Evolutionary conservation across 2,797 vertebrate genomes (phyloP), one percentile per base, ranked within the genome.

Genomic region (Peromyscus aztecus): DNA sequence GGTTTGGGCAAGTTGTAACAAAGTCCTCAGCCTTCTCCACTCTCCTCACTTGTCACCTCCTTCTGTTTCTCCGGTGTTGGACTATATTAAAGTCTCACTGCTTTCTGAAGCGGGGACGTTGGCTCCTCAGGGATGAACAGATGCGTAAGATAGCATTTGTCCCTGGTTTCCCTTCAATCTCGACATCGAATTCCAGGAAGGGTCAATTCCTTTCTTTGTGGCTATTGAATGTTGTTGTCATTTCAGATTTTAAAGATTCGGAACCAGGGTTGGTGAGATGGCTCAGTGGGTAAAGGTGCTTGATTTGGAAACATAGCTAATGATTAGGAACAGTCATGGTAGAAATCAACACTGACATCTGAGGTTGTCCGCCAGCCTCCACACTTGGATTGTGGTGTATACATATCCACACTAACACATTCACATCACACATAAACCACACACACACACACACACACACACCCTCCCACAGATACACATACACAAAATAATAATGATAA

Each of bases 171-270:
- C 6, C 10, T 21, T 24, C 14, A 34, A 8, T 27, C 65, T 90
- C 59, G 34, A 11, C 43, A 49, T 77, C 65, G 65, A 96, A 93
- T 61, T 7, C 23, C 69, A 86, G 9, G 4, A 52, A 13, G 21
- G 37, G 49, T 2, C 24, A 76, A 11, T 24, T 46, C 2, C 43
- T 67, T 21, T 67, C 37, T 93, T 89, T 77, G 31, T 78, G 73
- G 46, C 29, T 5, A 0, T 21, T 27, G 61, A 85, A 11, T 24
- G 6, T 13, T 65, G 13, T 49, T 76, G 0, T 83, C 3, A 89
- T 82, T 90, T 84, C 46, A 80, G 16, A 77, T 94, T 69, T 95
- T 61, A 34, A 83, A 76, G 40, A 76, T 8, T 16, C 82, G 69
- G 85, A 75, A 13, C 27, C 52, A 43, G 16, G 16, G 27, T 7